Base-by-base conservation (phyloP, 2,888 invertebrate species). In the Dendrolimus pini region DNA sequence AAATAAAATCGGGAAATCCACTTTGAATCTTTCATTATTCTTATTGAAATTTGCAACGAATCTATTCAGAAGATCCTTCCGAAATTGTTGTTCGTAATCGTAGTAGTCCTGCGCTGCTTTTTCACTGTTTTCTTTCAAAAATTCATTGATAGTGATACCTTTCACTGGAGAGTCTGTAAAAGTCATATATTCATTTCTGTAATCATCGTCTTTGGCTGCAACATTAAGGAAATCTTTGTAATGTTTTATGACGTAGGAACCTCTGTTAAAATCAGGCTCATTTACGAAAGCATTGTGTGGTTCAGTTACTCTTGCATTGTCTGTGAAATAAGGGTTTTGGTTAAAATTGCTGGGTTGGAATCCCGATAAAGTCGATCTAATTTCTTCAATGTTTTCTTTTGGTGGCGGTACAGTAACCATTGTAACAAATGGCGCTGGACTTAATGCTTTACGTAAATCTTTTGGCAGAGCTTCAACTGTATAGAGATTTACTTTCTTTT, bases 31-130 rank as follows among this genome's bases (percentile, higher is more conserved):
- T 42, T 83, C 84, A 53, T 80, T 83, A 66, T 88, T 80, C 63
- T 80, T 80, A 62, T 88, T 86, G 66, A 86, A 87, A 62, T 83
- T 85, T 52, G 86, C 82, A 1, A 87, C 81, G 62, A 88, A 89
- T 54, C 78, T 76, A 59, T 75, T 76, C 52, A 88, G 60, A 8
- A 85, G 71, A 10, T 85, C 83, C 64, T 80, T 82, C 2, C 79
- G 79, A 66, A 82, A 82, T 41, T 79, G 76, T 7, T 71, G 41
- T 12, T 82, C 84, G 68, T 85, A 82, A 10, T 87, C 86, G 65
- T 82, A 80, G 13, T 81, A 82, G 1, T 75, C 76, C 41, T 71
- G 71, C 8, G 54, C 56, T 7, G 61, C 65, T 10, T 61, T 54
- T 56, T 66, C 69, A 2, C 64, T 60, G 47, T 63, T 72, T 12